These are phyloP conservation scores for Xylota segnis DNA, from an alignment of 2,888 invertebrate species.

Conservation along the genomic window DNA sequence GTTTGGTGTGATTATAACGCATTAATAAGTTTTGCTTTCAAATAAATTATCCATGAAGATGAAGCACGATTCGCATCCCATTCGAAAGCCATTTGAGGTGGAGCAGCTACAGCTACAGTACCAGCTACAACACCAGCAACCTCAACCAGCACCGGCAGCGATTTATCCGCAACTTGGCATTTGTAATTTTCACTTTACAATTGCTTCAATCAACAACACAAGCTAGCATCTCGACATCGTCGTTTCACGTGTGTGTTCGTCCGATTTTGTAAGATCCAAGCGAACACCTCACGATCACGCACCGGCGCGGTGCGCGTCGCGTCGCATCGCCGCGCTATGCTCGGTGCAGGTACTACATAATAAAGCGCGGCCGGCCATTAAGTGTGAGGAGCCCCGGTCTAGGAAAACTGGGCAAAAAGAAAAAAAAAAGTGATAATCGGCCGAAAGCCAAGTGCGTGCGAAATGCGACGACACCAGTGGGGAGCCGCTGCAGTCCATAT, in stretches of 20 bases:
- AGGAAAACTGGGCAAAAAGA: slow-evolving; percentile 2
- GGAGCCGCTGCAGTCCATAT: slow-evolving; percentile 60
- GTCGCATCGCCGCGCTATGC: background rate
- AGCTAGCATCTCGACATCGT: background rate
- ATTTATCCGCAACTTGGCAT: slow-evolving; percentile 75
- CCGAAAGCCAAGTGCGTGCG: slow-evolving; percentile 67
- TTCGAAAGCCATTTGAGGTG: slow-evolving; percentile 76
- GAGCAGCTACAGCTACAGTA: slow-evolving; percentile 55
- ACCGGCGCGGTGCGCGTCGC: slow-evolving; percentile 33
- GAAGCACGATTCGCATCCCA: slow-evolving; percentile 73
- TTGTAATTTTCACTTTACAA: slow-evolving; percentile 76
- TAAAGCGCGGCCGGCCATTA: slow-evolving; percentile 49
- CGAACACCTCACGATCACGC: slow-evolving; percentile 69
- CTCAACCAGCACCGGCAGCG: slow-evolving; percentile 38
- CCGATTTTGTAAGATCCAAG: slow-evolving; percentile 61
- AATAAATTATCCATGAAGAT: slow-evolving; percentile 77
- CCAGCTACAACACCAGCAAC: slow-evolving; percentile 6
- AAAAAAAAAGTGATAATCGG: slow-evolving; percentile 50
- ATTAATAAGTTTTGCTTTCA: slow-evolving; percentile 76
- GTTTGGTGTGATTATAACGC: slow-evolving; percentile 77
- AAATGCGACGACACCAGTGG: background rate
- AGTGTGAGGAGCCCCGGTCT: slow-evolving; percentile 39
- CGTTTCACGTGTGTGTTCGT: slow-evolving; percentile 36
- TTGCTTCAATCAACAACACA: slow-evolving; percentile 73
- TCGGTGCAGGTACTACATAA: slow-evolving; percentile 8